Base-by-base conservation (phyloP, 2,888 invertebrate species). In the Phania funesta region DNA sequence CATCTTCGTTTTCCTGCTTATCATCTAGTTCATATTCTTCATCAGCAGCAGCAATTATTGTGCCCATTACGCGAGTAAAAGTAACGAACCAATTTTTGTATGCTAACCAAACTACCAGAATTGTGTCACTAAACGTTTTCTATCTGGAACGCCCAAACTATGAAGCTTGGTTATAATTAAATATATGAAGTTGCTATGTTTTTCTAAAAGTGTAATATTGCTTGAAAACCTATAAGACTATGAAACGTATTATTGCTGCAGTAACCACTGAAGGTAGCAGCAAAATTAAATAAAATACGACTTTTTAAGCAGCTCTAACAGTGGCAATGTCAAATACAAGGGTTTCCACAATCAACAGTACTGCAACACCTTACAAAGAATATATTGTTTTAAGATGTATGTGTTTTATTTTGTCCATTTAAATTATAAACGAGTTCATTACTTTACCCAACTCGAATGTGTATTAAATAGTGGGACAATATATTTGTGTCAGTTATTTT, bases 401-500 rank as follows among this genome's bases (percentile, higher is more conserved):
- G 5, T 38, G 20, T 35, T 13, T 24, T 65, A 32, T 26, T 56
- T 38, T 74, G 22, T 22, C 13, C 29, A 48, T 56, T 24, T 29
- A 54, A 54, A 54, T 62, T 70, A 44, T 68, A n/a, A 62, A 60
- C 41, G 50, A 75, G 54, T 67, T 71, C 54, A 67, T 67, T 74
- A 62, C 64, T 18, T 64, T 58, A 68, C 26, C 67, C 11, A 20
- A 22, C 64, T 64, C 18, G 9, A 74, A 73, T 41, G 32, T 67
- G 29, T 52, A 52, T 65, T 64, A n/a, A n/a, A n/a, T n/a, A 48
- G 48, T 70, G 22, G 26, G 29, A 67, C 60, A 18, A 46, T 54
- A 62, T 38, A 38, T 76, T 81, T 67, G 76, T 87, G 87, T 82
- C 84, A 85, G 85, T 86, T 86, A 84, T 84, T 84, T 85, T 83